A percentile compares a stretch with the other conserved stretches of the same genome.
phyloP scores from a whole-genome alignment of 2,888 invertebrate genomes.

The Lissocephala sabroskyi region DNA sequence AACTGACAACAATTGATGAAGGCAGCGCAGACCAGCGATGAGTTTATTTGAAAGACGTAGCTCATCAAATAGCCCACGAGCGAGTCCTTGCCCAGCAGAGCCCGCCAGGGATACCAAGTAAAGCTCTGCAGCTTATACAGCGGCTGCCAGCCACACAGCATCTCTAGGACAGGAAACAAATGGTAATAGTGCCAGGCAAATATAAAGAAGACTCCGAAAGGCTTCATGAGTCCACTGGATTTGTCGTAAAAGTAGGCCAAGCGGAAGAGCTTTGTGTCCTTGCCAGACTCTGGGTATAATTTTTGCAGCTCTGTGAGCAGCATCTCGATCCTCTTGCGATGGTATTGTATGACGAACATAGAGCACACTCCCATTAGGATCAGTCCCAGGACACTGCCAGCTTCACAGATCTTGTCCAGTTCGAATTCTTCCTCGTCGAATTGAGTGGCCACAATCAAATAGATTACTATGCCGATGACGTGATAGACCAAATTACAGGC shows the following conservation, averaged over 20 bases:
- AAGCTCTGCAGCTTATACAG: constrained; percentile 53
- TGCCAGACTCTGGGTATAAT: constrained; percentile 20
- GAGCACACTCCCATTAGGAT: constrained; percentile 33
- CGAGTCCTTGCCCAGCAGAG: constrained; percentile 21
- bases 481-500: constrained; percentile 49
- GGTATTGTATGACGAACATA: constrained; percentile 32
- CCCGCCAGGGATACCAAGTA: constrained; percentile 68
- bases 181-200: constrained; percentile 50
- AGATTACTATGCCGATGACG: constrained; percentile 46
- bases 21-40: constrained; percentile 41
- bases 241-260: constrained; percentile 33
- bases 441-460: constrained; percentile 14
- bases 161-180: constrained; percentile 40
- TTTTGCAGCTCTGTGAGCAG: constrained; percentile 27
- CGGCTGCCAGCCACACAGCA: constrained; percentile 32
- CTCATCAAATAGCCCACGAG: constrained; percentile 23
- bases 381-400: constrained; percentile 32
- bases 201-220: constrained; percentile 36
- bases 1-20: constrained; percentile 51
- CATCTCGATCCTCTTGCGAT: constrained; percentile 24
- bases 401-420: constrained; percentile 37
- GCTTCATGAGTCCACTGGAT: constrained; percentile 42
- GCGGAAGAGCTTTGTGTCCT: constrained; percentile 19
- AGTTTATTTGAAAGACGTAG: constrained; percentile 45
- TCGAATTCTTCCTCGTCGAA: background rate